Evolutionary conservation across 35 echinoderm and acorn worm species (phyloP).

Genomic region (Eucidaris tribuloides): DNA sequence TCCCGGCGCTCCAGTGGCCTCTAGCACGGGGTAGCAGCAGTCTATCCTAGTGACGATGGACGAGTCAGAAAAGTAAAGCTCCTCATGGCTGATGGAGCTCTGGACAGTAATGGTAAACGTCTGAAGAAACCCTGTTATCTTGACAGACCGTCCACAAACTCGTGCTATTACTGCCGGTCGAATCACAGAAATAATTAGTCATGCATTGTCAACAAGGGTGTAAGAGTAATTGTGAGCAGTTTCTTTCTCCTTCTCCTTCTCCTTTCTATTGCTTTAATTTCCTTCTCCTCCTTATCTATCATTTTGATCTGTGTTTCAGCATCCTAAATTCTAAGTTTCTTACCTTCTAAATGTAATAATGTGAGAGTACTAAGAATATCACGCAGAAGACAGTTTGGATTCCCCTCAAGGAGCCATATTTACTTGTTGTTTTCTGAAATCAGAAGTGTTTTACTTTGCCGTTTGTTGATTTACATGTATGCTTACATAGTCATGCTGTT

Average conservation of each 20-base stretch:
- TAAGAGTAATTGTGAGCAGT: not conserved
- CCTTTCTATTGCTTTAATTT: too few species aligned
- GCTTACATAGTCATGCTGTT: too few species aligned
- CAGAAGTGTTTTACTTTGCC: too few species aligned
- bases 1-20: slow-evolving; percentile 46
- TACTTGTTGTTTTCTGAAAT: too few species aligned
- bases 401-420: too few species aligned
- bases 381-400: too few species aligned
- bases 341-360: too few species aligned
- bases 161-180: slow-evolving; percentile 1
- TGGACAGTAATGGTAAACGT: slow-evolving; percentile 6
- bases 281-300: too few species aligned
- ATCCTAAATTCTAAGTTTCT: too few species aligned
- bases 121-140: not conserved
- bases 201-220: not conserved
- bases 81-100: slow-evolving; percentile 8
- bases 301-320: too few species aligned
- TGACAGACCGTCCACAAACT: slow-evolving; percentile 22
- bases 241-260: not conserved
- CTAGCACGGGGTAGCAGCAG: slow-evolving; percentile 27
- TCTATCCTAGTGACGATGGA: slow-evolving; percentile 28
- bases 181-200: not conserved
- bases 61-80: slow-evolving; percentile 47
- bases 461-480: too few species aligned
- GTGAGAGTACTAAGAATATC: too few species aligned